These are phyloP conservation scores for Lasiurus cinereus DNA, from an alignment of 2,113 vertebrate genomes.

Conservation along the genomic window DNA sequence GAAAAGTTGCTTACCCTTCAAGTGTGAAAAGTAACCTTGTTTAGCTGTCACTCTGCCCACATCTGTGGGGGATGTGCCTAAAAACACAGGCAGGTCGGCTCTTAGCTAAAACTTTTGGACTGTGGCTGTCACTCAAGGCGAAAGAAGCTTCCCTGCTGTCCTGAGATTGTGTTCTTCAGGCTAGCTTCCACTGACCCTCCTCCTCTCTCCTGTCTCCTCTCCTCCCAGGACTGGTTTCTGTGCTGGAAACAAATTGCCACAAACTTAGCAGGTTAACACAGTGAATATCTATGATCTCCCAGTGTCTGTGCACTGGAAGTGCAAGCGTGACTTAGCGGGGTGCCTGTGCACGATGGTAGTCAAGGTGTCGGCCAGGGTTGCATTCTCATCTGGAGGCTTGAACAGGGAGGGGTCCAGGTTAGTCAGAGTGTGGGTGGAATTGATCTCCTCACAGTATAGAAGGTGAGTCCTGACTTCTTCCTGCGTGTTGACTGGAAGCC, in stretches of 20 bases:
- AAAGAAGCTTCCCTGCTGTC: not conserved
- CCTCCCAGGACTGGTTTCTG: not conserved
- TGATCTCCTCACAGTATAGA: not conserved
- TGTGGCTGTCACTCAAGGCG: not conserved
- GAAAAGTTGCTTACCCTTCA: slow-evolving; percentile 3
- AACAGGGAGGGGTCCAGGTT: not conserved
- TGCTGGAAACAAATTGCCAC: not conserved
- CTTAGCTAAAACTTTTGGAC: not conserved
- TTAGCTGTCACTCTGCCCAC: not conserved
- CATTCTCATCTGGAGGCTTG: not conserved
- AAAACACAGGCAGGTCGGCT: not conserved
- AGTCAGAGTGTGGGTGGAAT: not conserved
- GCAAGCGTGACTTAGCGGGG: not conserved
- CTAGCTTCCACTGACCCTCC: not conserved
- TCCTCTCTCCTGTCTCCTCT: not conserved
- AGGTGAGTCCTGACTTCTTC: not conserved
- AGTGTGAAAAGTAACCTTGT: not conserved
- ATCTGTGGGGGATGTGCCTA: not conserved
- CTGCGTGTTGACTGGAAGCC: not conserved
- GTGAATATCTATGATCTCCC: not conserved
- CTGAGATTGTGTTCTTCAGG: not conserved
- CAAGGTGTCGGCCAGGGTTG: not conserved
- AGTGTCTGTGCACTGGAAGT: not conserved
- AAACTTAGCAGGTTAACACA: not conserved
- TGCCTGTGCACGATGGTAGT: not conserved